These are phyloP conservation scores for Drosophila pseudotakahashii DNA, from an alignment of 2,888 invertebrate genomes.

Conservation along the genomic window DNA sequence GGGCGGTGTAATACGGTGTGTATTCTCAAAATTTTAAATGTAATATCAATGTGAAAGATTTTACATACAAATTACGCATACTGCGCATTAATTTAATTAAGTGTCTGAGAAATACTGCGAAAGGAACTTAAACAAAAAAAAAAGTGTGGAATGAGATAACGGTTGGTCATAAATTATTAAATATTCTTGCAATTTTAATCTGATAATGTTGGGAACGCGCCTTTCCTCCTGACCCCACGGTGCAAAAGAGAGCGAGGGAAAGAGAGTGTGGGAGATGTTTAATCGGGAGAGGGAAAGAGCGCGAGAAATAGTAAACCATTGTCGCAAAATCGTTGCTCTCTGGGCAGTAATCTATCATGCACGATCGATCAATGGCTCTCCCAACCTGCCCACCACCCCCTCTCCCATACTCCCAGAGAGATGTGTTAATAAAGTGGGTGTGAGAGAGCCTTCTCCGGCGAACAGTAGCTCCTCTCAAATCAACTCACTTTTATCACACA, in stretches of 20 bases:
- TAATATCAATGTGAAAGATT: background rate
- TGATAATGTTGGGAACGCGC: conserved; percentile 16
- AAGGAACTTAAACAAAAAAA: conserved; percentile 1
- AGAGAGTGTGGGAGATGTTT: conserved; percentile 8
- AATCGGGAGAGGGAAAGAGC: conserved; percentile 6
- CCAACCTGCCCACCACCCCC: conserved; percentile 17
- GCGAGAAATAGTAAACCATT: conserved; percentile 15
- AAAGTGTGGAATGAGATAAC: conserved; percentile 3
- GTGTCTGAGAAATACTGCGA: background rate
- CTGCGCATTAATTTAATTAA: background rate
- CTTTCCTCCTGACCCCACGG: conserved; percentile 30
- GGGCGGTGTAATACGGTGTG: too few relatives aligned
- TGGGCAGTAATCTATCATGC: conserved; percentile 44
- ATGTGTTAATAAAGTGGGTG: conserved; percentile 26
- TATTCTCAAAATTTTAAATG: background rate
- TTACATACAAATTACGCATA: background rate
- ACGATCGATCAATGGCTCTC: conserved; percentile 41
- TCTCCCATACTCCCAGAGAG: conserved; percentile 3
- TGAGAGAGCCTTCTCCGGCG: conserved; percentile 10
- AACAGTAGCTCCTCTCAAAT: conserved; percentile 23
- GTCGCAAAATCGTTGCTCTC: conserved; percentile 21
- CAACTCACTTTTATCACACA: conserved; percentile 50
- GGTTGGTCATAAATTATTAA: conserved; percentile 17
- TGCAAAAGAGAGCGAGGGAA: conserved; percentile 21
- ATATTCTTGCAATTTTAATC: conserved; percentile 19